Evolutionary conservation across 1,140 invertebrate genomes (phyloP).

Genomic region (Nasonia giraulti): DNA sequence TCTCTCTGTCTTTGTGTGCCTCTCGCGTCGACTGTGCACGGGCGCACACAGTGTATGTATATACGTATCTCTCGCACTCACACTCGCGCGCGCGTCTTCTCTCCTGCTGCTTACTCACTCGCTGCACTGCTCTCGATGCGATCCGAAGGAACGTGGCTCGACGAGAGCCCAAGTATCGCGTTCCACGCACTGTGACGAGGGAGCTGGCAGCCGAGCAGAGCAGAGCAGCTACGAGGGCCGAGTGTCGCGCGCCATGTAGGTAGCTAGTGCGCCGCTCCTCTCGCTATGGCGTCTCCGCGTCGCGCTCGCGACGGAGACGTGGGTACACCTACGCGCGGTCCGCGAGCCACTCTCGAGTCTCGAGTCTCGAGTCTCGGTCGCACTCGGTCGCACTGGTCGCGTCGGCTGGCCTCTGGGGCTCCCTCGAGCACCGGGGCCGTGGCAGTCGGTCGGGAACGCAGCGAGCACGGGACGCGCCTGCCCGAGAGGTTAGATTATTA

Average conservation of each 20-base stretch:
- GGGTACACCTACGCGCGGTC: background rate
- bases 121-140: background rate
- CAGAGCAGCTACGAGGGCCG: background rate
- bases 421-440: no score
- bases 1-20: background rate
- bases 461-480: background rate
- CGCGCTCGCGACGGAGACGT: background rate
- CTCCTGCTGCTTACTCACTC: background rate
- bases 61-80: background rate
- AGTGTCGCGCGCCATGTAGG: background rate
- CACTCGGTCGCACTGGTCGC: background rate
- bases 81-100: constrained; percentile 13
- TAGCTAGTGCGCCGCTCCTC: constrained; percentile 1
- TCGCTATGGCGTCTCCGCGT: background rate
- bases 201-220: background rate
- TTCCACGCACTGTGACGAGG: background rate
- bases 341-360: background rate
- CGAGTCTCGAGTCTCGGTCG: no score
- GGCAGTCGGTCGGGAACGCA: background rate
- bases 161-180: no score
- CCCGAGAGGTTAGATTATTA: background rate
- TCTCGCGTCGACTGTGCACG: background rate
- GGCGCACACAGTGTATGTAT: background rate
- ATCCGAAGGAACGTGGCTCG: background rate
- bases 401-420: background rate